Evolutionary conservation across 2,797 vertebrate species (phyloP), one percentile per base, ranked within the genome.

Genomic region (Balearica regulorum): DNA sequence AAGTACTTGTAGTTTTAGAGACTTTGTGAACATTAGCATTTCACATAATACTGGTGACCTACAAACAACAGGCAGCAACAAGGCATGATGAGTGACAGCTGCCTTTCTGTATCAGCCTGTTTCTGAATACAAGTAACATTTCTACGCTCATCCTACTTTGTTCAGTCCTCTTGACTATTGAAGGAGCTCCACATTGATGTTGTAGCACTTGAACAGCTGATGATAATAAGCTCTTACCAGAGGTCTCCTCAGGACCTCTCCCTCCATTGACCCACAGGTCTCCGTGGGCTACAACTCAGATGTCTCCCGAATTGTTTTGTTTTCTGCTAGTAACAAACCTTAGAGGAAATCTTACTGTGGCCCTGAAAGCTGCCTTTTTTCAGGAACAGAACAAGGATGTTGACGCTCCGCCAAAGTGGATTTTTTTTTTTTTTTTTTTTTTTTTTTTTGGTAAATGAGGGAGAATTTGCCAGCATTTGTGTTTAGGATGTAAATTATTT

Each of bases 401-500:
- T 96, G 89, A 94, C 28, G 33, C n/a, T 61, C 90, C 0, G 90
- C 95, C 96, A 97, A 60, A 93, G 90, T 53, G 64, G 89, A 96
- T 96, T 96, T 65, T 94, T 79, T 91, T 39, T 97, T 94, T 91
- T 90, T 94, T 79, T 91, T 39, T 97, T 94, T 91, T 90, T 96
- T 96, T 65, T 94, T 79, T 91, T 39, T 97, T 94, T 91, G 90
- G 81, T 93, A 90, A 96, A 96, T 73, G 95, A 96, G 77, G 86
- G 58, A 91, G 88, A 92, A 92, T 92, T 96, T 94, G 83, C 93
- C 96, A 94, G 94, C 93, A 78, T 93, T 95, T 95, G 86, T 93
- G 43, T 92, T 96, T 91, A 79, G 81, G 73, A 92, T 94, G 94
- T 90, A 95, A 96, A 94, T 97, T 96, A 91, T 94, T 89, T 94